Conservation (phyloP, 2,888 invertebrate species). For the Subacronicta megacephala region DNA sequence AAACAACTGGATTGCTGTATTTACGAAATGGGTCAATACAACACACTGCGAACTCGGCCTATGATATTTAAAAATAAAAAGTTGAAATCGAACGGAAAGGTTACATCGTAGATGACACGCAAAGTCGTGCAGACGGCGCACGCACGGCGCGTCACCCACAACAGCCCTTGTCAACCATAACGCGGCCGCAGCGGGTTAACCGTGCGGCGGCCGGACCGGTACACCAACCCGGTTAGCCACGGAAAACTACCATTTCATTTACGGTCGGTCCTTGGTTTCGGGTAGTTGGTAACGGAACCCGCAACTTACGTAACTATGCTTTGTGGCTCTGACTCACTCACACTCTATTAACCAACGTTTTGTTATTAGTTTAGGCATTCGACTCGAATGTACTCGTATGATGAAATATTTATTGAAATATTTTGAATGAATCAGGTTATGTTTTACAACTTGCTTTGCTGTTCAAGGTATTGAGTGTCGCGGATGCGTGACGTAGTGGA, state of each 20-base stretch:
- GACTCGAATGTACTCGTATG: conserved; percentile 40
- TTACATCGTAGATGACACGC: conserved; percentile 59
- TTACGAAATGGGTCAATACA: not conserved
- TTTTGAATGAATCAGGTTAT: conserved; percentile 1
- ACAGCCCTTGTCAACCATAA: conserved; percentile 88
- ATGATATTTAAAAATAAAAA: conserved; percentile 28
- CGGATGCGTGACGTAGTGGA: not conserved
- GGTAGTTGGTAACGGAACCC: conserved; percentile 83
- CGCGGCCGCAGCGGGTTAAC: conserved; percentile 80
- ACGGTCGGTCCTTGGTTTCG: conserved; percentile 85
- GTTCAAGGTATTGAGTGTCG: not conserved
- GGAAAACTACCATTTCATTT: conserved; percentile 89
- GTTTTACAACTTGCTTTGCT: not conserved
- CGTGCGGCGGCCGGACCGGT: conserved; percentile 55
- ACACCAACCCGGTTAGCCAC: conserved; percentile 66
- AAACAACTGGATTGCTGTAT: not conserved
- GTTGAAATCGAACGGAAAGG: conserved; percentile 25
- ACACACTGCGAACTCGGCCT: conserved; percentile 7
- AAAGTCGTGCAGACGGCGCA: conserved; percentile 73
- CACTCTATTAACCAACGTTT: conserved; percentile 68
- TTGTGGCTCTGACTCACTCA: conserved; percentile 73
- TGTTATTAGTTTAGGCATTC: conserved; percentile 63
- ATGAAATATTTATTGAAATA: conserved; percentile 30
- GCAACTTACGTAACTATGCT: conserved; percentile 85
- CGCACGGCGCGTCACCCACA: conserved; percentile 76